These are phyloP conservation scores for Chelon labrosus DNA, from an alignment of 2,797 vertebrate genomes.

Conservation along the genomic window DNA sequence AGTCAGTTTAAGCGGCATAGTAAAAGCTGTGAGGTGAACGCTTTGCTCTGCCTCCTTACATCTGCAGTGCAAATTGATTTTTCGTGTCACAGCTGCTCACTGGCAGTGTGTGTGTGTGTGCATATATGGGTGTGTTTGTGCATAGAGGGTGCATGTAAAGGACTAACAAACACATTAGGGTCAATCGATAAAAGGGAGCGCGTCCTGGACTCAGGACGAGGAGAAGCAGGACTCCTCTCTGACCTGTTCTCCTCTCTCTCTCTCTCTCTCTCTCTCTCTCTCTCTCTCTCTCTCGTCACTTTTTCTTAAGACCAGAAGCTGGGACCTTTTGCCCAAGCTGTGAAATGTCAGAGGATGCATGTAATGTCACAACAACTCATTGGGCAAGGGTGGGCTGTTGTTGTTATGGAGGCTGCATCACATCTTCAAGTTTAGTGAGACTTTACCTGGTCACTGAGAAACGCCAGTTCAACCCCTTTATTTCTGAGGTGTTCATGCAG, in stretches of 20 bases:
- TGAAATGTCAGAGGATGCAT: slow-evolving; percentile 63
- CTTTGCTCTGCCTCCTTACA: slow-evolving; percentile 20
- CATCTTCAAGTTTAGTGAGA: not conserved
- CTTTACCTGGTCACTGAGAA: slow-evolving; percentile 14
- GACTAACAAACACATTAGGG: slow-evolving; percentile 51
- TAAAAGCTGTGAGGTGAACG: slow-evolving; percentile 35
- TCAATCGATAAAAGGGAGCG: slow-evolving; percentile 50
- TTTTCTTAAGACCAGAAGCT: slow-evolving; percentile 19
- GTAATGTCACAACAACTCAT: slow-evolving; percentile 29
- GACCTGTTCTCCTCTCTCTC: slow-evolving; percentile 17
- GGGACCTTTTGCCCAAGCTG: slow-evolving; percentile 56
- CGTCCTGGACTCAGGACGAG: slow-evolving; percentile 13
- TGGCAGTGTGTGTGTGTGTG: slow-evolving; percentile 2
- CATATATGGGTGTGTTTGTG: slow-evolving; percentile 17
- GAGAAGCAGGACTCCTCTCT: slow-evolving; percentile 16
- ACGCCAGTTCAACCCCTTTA: not conserved
- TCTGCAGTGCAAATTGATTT: slow-evolving; percentile 65
- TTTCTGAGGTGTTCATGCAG: no score
- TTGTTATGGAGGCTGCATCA: slow-evolving; percentile 28
- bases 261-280: not conserved
- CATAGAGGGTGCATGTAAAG: slow-evolving; percentile 14
- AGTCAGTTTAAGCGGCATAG: slow-evolving; percentile 18
- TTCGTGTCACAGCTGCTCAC: slow-evolving; percentile 49
- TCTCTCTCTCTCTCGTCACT: slow-evolving; percentile 1
- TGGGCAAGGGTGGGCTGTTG: not conserved